Conservation (phyloP, 2,113 vertebrate genomes). For the Onychostruthus taczanowskii region DNA sequence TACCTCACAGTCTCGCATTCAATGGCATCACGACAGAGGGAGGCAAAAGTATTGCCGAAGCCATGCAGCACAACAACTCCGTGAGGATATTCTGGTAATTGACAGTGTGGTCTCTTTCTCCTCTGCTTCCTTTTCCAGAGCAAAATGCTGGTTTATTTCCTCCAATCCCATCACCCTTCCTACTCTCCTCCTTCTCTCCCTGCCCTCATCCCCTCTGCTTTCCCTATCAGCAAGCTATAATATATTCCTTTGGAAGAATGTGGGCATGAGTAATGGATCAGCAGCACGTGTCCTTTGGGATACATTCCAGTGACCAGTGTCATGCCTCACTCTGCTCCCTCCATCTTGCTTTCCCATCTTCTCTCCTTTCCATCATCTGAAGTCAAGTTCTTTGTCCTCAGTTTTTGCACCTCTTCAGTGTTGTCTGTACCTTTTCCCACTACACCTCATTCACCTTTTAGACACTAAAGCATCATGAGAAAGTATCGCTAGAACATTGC, state of each 20-base stretch:
- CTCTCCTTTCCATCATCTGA: background rate
- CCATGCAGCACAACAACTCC: slow-evolving; percentile 78
- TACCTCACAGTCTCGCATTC: slow-evolving; percentile 81
- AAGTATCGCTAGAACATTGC: background rate
- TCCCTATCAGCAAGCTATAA: background rate
- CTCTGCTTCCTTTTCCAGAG: background rate
- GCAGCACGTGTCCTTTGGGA: background rate
- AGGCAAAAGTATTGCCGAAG: slow-evolving; percentile 81
- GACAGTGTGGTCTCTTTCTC: background rate
- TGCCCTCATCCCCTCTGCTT: background rate
- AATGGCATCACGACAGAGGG: slow-evolving; percentile 87
- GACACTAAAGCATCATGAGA: background rate
- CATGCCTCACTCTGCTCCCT: background rate
- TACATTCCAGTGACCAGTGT: background rate
- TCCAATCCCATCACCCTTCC: background rate
- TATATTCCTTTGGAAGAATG: background rate
- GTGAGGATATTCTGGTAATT: slow-evolving; percentile 90
- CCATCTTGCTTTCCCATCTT: background rate
- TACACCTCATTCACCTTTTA: background rate
- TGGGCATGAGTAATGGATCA: background rate
- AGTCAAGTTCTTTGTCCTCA: background rate
- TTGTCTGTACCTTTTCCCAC: background rate
- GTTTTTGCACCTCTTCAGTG: background rate
- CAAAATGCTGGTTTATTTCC: background rate
- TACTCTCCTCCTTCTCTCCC: background rate